Evolutionary conservation across 2,888 invertebrate genomes (phyloP), one percentile per base, ranked within the genome.

Genomic region (Drosophila emarginata): DNA sequence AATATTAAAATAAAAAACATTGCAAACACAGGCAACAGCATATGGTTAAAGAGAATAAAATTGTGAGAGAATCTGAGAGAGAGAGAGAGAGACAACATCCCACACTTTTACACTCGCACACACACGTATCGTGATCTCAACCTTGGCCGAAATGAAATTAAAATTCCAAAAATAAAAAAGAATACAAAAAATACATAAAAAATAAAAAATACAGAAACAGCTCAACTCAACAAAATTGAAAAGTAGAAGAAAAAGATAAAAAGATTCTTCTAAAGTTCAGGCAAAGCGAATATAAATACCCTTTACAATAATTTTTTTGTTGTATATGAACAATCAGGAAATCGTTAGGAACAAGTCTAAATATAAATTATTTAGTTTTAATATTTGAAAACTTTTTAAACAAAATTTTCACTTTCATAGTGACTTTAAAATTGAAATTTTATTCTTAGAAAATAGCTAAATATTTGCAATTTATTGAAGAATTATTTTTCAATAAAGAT

Each of bases 81-180:
- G 26, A 57, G 12, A 53, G 45, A 37, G 32, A 56, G 15, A 57
- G 26, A 57, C n/a, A 53, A 15, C 37, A 37, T 51, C 11, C 53
- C 53, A 62, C 53, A 56, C 50, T 64, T 63, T 62, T 18, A 56
- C 36, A 23, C 52, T 58, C 54, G 15, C 61, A 40, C 18, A 70
- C 7, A 60, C 37, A 72, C 61, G 64, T 21, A 57, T 45, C 59
- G 72, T 71, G 79, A 79, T 79, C 73, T 79, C 72, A 75, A 80
- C 82, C 82, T 85, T 82, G 86, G 82, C 82, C 86, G 77, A 75
- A 72, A 80, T 82, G 77, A 74, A 66, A 76, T 66, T 58, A 39
- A 66, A 62, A 67, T 54, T 57, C 61, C 37, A 53, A 72, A 64
- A 53, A 67, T 45, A 52, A 62, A 32, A 32, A 32, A 32, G 6